These are phyloP conservation scores for Trisateles emortualis DNA, from an alignment of 2,888 invertebrate genomes.

Conservation along the genomic window DNA sequence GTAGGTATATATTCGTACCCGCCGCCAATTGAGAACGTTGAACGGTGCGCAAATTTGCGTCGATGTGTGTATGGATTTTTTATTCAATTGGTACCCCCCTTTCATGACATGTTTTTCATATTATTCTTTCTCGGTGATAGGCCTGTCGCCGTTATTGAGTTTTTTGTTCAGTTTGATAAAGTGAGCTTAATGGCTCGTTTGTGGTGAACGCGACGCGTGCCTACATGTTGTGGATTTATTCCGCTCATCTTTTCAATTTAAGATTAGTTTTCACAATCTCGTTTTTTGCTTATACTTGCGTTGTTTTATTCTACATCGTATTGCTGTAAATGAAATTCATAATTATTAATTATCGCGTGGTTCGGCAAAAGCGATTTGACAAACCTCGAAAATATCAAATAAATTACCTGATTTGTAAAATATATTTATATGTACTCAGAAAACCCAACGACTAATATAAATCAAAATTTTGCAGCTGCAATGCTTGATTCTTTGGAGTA, in stretches of 20 bases:
- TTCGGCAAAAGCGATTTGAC: too few relatives aligned
- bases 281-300: neutral
- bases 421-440: too few relatives aligned
- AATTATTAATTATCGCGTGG: too few relatives aligned
- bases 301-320: neutral
- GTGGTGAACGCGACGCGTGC: constrained; percentile 2
- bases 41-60: neutral
- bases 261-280: constrained; percentile 3
- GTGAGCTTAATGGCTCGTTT: constrained; percentile 19
- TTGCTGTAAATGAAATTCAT: too few relatives aligned
- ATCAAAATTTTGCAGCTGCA: too few relatives aligned
- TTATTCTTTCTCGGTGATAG: constrained; percentile 9
- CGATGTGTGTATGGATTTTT: constrained; percentile 12
- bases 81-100: constrained; percentile 35
- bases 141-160: constrained; percentile 14
- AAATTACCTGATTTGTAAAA: too few relatives aligned
- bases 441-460: too few relatives aligned
- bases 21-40: neutral
- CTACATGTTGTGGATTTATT: constrained; percentile 12
- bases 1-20: neutral
- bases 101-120: constrained; percentile 19
- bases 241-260: constrained; percentile 13
- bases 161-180: constrained; percentile 17
- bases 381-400: too few relatives aligned
- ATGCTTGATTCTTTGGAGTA: too few relatives aligned